Evolutionary conservation across 2,888 invertebrate species (phyloP), one percentile per base, ranked within the genome.

Genomic region (Zaprionus obscuricornis): DNA sequence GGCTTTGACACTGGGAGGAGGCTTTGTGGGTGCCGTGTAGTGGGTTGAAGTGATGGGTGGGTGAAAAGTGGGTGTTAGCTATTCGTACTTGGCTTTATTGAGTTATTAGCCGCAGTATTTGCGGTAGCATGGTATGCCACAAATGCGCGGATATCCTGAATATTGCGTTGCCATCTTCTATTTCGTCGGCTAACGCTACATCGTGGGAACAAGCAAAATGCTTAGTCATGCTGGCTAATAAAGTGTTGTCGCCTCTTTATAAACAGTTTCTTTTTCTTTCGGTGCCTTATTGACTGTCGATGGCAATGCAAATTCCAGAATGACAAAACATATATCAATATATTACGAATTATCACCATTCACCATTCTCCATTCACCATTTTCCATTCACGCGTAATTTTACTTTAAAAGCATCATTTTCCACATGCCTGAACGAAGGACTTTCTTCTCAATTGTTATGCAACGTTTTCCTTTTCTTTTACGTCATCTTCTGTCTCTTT

Each of bases 321-420:
- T 78, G 78, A 78, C 78, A 55, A 47, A 50, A 57, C 74, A 73
- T 46, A 66, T 72, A 72, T 51, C 36, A 55, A 69, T 66, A n/a
- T n/a, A n/a, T n/a, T n/a, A n/a, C n/a, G n/a, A n/a, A n/a, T n/a
- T n/a, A n/a, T n/a, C n/a, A n/a, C n/a, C n/a, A n/a, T n/a, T n/a
- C n/a, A n/a, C n/a, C n/a, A n/a, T n/a, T n/a, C n/a, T n/a, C n/a
- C n/a, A n/a, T n/a, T n/a, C n/a, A n/a, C n/a, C n/a, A n/a, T n/a
- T n/a, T 50, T 46, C 24, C 33, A 47, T 29, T 51, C 43, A 50
- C 45, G 50, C 46, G 45, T 59, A 33, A 40, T 46, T 58, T 57
- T 49, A 47, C 57, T 59, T 65, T 65, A 83, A 86, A 79, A 86
- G 75, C 81, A 79, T 78, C 71, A 88, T 88, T 88, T 88, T 85